A percentile compares a stretch with the other conserved stretches of the same genome.
phyloP scores from a whole-genome alignment of 2,797 vertebrate genomes.

The Clarias platycephalus region DNA sequence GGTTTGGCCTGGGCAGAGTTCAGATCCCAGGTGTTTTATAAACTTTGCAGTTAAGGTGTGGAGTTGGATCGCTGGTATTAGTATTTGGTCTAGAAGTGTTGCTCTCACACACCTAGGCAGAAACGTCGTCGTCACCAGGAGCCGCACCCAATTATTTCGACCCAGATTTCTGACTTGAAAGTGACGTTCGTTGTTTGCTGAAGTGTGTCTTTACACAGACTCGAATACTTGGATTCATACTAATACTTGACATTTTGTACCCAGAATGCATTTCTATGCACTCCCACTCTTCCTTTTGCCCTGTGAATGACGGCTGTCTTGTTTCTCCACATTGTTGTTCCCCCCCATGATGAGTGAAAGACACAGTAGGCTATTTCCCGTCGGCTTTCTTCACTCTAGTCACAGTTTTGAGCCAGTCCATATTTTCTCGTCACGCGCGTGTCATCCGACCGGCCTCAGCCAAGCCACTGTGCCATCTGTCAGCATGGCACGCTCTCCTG shows the following conservation, averaged over 20 bases:
- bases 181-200: no score
- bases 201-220: no score
- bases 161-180: no score
- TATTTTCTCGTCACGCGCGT: slow-evolving; percentile 14
- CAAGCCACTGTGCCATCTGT: slow-evolving; percentile 30
- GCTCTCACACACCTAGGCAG: neutral
- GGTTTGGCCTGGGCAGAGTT: slow-evolving; percentile 12
- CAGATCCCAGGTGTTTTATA: slow-evolving; percentile 16
- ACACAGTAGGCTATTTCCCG: slow-evolving; percentile 33
- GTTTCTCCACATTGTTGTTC: slow-evolving; percentile 8
- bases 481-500: slow-evolving; percentile 8
- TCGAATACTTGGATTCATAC: no score
- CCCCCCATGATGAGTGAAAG: neutral
- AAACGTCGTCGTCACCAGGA: neutral
- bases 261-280: neutral
- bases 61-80: slow-evolving; percentile 2
- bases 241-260: neutral
- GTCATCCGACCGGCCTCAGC: slow-evolving; percentile 8
- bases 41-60: slow-evolving; percentile 2
- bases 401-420: slow-evolving; percentile 27
- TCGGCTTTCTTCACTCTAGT: slow-evolving; percentile 18
- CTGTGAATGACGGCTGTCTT: neutral
- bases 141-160: neutral
- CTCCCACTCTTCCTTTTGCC: neutral
- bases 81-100: neutral